These are phyloP conservation scores for Heterodera schachtii DNA, from an alignment of 1,140 invertebrate species.

Conservation along the genomic window DNA sequence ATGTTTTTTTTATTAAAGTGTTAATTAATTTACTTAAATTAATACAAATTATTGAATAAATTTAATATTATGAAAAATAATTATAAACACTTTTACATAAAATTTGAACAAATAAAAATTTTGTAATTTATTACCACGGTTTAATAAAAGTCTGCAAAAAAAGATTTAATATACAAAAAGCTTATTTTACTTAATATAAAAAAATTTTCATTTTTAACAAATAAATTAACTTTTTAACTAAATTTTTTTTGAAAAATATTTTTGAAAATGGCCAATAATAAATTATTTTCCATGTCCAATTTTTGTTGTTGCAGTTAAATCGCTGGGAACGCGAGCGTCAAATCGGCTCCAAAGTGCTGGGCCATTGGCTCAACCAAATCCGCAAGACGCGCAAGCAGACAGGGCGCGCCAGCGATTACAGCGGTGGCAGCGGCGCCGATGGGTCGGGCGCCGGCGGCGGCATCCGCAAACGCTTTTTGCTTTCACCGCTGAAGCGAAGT, in stretches of 20 bases:
- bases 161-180: too few relatives aligned
- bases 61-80: too few relatives aligned
- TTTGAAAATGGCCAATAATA: not conserved
- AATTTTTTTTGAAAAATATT: constrained; percentile 7
- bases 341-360: constrained; percentile 63
- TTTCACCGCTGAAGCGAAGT: constrained; percentile 43
- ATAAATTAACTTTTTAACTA: too few relatives aligned
- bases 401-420: constrained; percentile 22
- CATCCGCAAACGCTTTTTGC: constrained; percentile 42
- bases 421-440: not conserved
- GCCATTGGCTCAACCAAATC: constrained; percentile 66
- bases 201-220: too few relatives aligned
- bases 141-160: too few relatives aligned
- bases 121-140: too few relatives aligned
- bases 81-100: too few relatives aligned
- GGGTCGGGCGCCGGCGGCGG: not conserved
- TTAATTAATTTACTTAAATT: too few relatives aligned
- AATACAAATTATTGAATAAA: constrained; percentile 15
- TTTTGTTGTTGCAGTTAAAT: constrained; percentile 25
- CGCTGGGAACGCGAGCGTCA: constrained; percentile 64
- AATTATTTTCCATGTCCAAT: not conserved
- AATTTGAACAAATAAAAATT: too few relatives aligned
- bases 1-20: too few relatives aligned
- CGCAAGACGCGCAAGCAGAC: constrained; percentile 61
- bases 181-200: too few relatives aligned